Base-by-base conservation (phyloP, 2,797 vertebrate species). In the Sparidentex hasta region DNA sequence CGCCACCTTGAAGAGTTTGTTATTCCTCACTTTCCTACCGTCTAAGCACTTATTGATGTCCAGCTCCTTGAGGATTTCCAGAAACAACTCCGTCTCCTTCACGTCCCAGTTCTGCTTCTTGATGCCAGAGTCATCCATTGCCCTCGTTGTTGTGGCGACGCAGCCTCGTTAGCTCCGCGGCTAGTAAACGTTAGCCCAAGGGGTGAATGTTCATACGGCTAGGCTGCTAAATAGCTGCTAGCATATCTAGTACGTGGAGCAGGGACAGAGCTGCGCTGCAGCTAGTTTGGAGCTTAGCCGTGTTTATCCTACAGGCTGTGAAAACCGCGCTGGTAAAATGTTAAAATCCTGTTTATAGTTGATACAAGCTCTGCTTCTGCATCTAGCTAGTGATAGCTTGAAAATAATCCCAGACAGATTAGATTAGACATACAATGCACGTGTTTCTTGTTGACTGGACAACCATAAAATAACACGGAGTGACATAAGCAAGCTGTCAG, bases 61-160 rank as follows among this genome's bases (percentile, higher is more conserved):
- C 64, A 94, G 78, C 62, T 93, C 91, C 61, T 91, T 89, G 18
- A 93, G 87, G 56, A 90, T 93, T 16, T 92, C 87, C 3, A 93
- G 82, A 4, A 93, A 84, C 0, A 92, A 20, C 65, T 92, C 89
- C 0, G 90, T 92, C 84, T 93, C 89, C 54, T 85, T 86, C 71
- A 92, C 87, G 61, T 92, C 91, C 92, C 89, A 93, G 65, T 92
- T 92, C 74, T 92, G 92, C 80, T 93, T 93, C 82, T 88, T 92
- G 2, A 88, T 84, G 0, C 80, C 71, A 0, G 74, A 62, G 44
- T 92, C 87, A 13, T 92, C 90, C 92, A 93, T 92, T 38, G 33
- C 33, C 9, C 7, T 9, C 2, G 33, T 2, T 73, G 85, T 76
- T 64, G 57, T 59, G 46, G 23, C 11, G 27, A 13, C 0, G 5